These are phyloP conservation scores for Gallinago stenura DNA, from an alignment of 2,797 vertebrate genomes.

Conservation along the genomic window DNA sequence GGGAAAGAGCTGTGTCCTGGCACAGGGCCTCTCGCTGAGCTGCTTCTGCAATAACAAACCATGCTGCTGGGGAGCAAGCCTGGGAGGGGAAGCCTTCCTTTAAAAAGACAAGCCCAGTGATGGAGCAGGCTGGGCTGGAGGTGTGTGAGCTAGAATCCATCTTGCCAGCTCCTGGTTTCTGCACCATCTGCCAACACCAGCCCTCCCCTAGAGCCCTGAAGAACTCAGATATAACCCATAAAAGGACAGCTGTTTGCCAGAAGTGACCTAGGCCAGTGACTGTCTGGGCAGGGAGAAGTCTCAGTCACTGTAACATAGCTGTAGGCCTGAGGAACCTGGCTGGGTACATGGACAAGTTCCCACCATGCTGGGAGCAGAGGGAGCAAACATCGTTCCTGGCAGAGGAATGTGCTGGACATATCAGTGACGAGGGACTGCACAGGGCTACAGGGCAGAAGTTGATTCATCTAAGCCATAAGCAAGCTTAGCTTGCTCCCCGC, in stretches of 20 bases:
- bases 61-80: accelerated
- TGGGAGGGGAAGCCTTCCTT: not conserved
- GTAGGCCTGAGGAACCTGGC: not conserved
- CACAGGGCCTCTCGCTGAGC: not conserved
- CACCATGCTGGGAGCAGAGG: not conserved
- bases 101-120: not conserved
- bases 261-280: not conserved
- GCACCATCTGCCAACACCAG: not conserved
- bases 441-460: not conserved
- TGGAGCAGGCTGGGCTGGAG: not conserved
- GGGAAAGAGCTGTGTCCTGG: not conserved
- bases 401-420: not conserved
- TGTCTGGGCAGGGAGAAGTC: not conserved
- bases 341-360: not conserved
- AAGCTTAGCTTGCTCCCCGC: not conserved
- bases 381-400: accelerated
- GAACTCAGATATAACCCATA: not conserved
- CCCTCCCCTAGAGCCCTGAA: accelerated
- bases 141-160: not conserved
- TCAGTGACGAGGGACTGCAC: accelerated
- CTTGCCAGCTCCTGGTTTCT: not conserved
- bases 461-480: not conserved
- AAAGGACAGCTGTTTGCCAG: not conserved
- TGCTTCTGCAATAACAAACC: not conserved
- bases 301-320: not conserved